phyloP scores from a whole-genome alignment of 2,888 invertebrate species.

The Tetragonisca angustula region DNA sequence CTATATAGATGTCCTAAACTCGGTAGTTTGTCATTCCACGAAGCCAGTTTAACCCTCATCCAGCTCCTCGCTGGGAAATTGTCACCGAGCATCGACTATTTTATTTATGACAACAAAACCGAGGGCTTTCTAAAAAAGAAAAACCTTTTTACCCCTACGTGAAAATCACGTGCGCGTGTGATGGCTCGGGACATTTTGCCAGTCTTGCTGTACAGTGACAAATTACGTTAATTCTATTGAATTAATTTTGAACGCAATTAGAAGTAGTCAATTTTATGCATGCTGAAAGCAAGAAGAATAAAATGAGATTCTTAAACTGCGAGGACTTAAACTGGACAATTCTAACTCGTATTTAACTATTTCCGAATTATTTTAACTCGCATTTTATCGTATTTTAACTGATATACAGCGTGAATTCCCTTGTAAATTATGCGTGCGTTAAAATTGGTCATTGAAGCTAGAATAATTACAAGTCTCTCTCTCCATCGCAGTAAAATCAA shows the following conservation, averaged over 20 bases:
- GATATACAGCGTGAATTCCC: background rate
- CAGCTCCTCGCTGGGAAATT: background rate
- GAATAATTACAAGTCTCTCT: background rate
- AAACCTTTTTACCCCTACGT: background rate
- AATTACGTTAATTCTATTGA: background rate
- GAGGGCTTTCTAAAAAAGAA: background rate
- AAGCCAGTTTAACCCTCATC: background rate
- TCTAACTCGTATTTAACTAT: background rate
- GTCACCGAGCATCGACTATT: background rate
- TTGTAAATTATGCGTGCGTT: background rate
- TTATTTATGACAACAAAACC: background rate
- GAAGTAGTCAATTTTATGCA: background rate
- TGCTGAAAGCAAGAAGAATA: background rate
- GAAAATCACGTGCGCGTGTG: background rate
- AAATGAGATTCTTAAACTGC: background rate
- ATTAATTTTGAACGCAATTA: background rate
- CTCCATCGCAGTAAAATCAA: no score
- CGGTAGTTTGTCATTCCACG: background rate
- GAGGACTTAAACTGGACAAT: background rate
- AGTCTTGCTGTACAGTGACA: background rate
- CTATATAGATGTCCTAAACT: background rate
- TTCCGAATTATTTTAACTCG: no score
- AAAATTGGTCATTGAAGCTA: no score
- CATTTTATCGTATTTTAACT: background rate
- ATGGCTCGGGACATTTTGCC: background rate